phyloP scores from a whole-genome alignment of 1,140 invertebrate genomes.

The Ctenoplectra terminalis region DNA sequence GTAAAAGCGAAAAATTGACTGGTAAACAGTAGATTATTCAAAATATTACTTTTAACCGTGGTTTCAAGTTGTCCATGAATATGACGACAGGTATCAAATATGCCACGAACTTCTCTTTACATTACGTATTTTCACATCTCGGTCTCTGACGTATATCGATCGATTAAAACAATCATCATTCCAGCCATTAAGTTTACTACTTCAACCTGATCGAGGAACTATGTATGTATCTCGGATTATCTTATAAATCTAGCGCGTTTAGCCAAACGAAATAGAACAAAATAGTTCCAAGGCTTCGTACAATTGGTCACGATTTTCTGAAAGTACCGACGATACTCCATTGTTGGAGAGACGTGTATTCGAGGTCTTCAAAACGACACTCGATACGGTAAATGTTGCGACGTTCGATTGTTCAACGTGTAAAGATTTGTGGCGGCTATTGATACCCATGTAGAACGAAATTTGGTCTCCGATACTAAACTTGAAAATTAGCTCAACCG shows the following conservation, averaged over 20 bases:
- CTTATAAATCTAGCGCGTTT: neutral
- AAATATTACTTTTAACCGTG: neutral
- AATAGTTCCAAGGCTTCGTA: no score
- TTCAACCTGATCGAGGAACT: neutral
- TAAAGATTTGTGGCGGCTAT: constrained; percentile 17
- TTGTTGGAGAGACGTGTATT: constrained; percentile 20
- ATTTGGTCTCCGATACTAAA: no score
- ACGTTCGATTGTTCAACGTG: constrained; percentile 10
- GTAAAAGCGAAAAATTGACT: constrained; percentile 18
- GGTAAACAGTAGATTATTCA: neutral
- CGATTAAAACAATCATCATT: neutral
- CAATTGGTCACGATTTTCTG: no score
- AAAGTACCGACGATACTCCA: neutral
- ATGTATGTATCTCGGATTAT: neutral
- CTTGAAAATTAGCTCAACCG: no score
- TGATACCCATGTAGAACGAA: constrained; percentile 20
- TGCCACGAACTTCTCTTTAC: neutral
- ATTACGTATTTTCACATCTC: neutral
- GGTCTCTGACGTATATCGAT: neutral
- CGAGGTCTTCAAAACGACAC: neutral
- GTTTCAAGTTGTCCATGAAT: no score
- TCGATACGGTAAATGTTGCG: constrained; percentile 1
- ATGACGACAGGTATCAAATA: neutral
- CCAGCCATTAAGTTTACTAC: no score
- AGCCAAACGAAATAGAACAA: neutral